Conservation (phyloP, 2,797 vertebrate genomes). For the Sphenodon punctatus region DNA sequence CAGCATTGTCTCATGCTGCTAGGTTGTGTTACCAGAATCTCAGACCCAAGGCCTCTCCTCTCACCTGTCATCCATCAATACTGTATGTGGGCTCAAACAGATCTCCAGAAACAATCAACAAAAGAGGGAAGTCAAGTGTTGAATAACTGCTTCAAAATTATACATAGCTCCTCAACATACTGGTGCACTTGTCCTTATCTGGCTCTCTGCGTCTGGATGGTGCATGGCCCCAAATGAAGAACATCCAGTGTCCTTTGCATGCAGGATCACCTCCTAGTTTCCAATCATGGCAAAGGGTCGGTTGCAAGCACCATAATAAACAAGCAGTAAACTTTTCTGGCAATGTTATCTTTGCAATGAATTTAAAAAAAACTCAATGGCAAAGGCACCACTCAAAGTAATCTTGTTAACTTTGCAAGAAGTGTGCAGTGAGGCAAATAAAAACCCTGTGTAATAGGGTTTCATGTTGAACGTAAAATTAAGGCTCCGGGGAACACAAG, state of each 20-base stretch:
- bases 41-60: neutral
- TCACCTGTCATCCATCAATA: rapidly evolving
- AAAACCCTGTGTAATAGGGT: neutral
- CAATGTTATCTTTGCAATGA: neutral
- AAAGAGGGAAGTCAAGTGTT: too few species aligned
- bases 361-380: neutral
- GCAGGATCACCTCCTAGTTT: too few species aligned
- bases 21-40: too few species aligned
- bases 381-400: slow-evolving; percentile 1
- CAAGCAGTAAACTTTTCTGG: neutral
- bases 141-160: too few species aligned
- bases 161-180: neutral
- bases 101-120: neutral
- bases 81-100: neutral
- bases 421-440: neutral
- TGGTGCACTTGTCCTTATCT: neutral
- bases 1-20: too few species aligned
- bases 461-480: neutral
- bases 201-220: neutral
- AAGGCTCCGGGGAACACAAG: slow-evolving; percentile 19
- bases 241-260: neutral
- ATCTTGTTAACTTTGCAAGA: slow-evolving; percentile 9
- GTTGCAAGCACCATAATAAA: neutral
- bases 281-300: too few species aligned
- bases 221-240: neutral